Evolutionary conservation across 2,888 invertebrate genomes (phyloP).

Genomic region (Agrochola circellaris): DNA sequence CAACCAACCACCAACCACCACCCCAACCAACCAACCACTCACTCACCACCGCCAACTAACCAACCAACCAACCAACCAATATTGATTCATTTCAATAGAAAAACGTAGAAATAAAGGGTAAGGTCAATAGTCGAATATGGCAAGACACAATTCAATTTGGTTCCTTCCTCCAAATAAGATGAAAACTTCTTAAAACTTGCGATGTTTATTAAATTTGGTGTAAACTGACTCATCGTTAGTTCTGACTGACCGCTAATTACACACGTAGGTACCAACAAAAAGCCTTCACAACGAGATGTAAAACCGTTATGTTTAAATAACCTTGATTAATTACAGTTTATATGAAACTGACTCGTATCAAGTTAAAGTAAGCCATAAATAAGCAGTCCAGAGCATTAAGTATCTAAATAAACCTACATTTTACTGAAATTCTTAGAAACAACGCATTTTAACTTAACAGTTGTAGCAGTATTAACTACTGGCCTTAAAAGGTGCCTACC

Average conservation of each 20-base stretch:
- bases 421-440: slow-evolving; percentile 27
- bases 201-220: slow-evolving; percentile 6
- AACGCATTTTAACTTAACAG: slow-evolving; percentile 13
- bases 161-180: not conserved
- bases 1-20: not conserved
- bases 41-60: not conserved
- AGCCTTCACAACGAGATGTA: slow-evolving; percentile 19
- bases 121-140: slow-evolving; percentile 1
- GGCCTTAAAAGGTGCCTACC: not conserved
- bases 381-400: slow-evolving; percentile 20
- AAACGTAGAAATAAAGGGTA: not conserved
- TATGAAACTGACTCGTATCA: slow-evolving; percentile 16
- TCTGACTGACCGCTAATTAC: slow-evolving; percentile 35
- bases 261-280: slow-evolving; percentile 17
- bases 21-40: not conserved
- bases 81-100: not conserved
- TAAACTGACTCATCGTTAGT: slow-evolving; percentile 27
- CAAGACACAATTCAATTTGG: not conserved
- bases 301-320: slow-evolving; percentile 43
- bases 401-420: slow-evolving; percentile 24
- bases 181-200: not conserved
- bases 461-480: slow-evolving; percentile 12
- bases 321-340: slow-evolving; percentile 48
- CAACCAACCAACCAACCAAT: not conserved
- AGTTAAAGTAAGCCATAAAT: slow-evolving; percentile 33